Evolutionary conservation across 2,113 vertebrate species (phyloP).

Genomic region (zebrafish (Danio rerio)): GRCz12tu NC_133178.1:20436001-20436500

Average conservation of each 20-base stretch:
- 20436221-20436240: not conserved
- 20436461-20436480: constrained; percentile 5
- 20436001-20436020: not conserved
- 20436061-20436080: constrained; percentile 42
- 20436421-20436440: not conserved
- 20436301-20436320: not conserved
- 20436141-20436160: not conserved
- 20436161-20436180: constrained; percentile 16
- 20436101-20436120: constrained; percentile 45
- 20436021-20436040: constrained; percentile 25
- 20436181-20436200: not conserved
- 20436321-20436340: not conserved
- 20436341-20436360: constrained; percentile 4
- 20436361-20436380: constrained; percentile 25
- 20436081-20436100: constrained; percentile 16
- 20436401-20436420: constrained; percentile 24
- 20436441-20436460: not conserved
- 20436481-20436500: constrained; percentile 8
- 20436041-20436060: constrained; percentile 34
- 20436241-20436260: not conserved
- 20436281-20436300: not conserved
- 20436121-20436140: not conserved
- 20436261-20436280: constrained; percentile 25
- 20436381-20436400: constrained; percentile 26
- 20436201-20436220: not conserved